Conservation (phyloP, 1,140 invertebrate genomes). For the Penaeus chinensis region DNA sequence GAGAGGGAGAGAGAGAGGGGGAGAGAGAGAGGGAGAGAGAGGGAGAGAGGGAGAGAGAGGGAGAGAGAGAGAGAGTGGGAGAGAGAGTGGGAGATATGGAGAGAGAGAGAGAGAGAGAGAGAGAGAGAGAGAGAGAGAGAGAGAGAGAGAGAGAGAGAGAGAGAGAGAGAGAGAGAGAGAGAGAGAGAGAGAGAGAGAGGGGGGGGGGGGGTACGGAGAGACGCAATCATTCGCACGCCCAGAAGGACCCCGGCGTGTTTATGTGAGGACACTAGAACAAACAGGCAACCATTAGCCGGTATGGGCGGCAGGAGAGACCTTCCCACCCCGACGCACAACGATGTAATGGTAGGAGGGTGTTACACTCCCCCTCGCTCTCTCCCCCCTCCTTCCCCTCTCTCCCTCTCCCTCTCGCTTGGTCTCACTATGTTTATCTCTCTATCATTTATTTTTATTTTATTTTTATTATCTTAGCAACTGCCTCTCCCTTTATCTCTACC, state of each 20-base stretch:
- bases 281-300: not conserved
- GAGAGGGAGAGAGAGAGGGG: not conserved
- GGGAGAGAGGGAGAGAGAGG: not conserved
- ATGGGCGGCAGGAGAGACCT: not conserved
- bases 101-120: not conserved
- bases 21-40: not conserved
- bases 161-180: conserved; percentile 27
- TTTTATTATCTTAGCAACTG: too few relatives aligned
- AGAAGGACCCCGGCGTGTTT: not conserved
- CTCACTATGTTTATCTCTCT: not conserved
- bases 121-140: conserved; percentile 6
- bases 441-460: not conserved
- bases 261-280: conserved; percentile 13
- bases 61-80: not conserved
- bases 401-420: not conserved
- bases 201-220: conserved; percentile 7
- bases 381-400: not conserved
- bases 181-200: conserved; percentile 20
- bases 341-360: not conserved
- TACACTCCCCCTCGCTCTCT: not conserved
- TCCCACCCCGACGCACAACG: conserved; percentile 2
- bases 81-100: not conserved
- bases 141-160: conserved; percentile 39
- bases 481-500: too few relatives aligned
- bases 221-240: conserved; percentile 8